phyloP scores from a whole-genome alignment of 2,888 invertebrate genomes.

The Nebria brevicollis region DNA sequence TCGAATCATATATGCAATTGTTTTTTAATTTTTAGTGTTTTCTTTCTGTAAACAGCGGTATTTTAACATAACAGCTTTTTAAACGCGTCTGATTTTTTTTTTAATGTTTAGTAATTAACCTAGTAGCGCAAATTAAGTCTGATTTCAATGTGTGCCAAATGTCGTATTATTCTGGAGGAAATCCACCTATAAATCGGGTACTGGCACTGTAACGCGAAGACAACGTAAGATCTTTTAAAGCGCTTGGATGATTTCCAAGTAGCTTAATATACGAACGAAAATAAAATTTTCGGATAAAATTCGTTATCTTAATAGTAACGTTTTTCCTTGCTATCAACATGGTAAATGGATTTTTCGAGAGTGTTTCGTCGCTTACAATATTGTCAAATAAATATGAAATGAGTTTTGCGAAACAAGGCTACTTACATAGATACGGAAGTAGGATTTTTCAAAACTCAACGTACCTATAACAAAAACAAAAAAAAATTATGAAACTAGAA shows the following conservation, averaged over 20 bases:
- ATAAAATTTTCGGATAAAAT: slow-evolving; percentile 39
- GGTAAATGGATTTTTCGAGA: neutral
- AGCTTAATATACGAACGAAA: slow-evolving; percentile 15
- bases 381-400: neutral
- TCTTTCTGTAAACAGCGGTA: too few species aligned
- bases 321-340: neutral
- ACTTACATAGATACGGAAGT: neutral
- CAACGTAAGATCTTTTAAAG: slow-evolving; percentile 15
- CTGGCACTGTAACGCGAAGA: slow-evolving; percentile 24
- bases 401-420: neutral
- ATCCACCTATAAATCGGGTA: slow-evolving; percentile 28
- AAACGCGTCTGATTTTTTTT: too few species aligned
- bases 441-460: neutral
- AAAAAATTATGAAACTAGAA: neutral
- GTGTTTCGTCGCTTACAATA: neutral
- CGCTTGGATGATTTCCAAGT: slow-evolving; percentile 34
- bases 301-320: neutral
- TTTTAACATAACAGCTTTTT: too few species aligned
- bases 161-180: slow-evolving; percentile 2
- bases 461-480: slow-evolving; percentile 26
- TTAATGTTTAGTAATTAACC: too few species aligned
- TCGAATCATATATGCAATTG: too few species aligned
- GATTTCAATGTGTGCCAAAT: slow-evolving; percentile 20
- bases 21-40: too few species aligned
- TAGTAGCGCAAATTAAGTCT: neutral